phyloP scores from a whole-genome alignment of 23 tunicate species.

The Trididemnum nubilum region DNA sequence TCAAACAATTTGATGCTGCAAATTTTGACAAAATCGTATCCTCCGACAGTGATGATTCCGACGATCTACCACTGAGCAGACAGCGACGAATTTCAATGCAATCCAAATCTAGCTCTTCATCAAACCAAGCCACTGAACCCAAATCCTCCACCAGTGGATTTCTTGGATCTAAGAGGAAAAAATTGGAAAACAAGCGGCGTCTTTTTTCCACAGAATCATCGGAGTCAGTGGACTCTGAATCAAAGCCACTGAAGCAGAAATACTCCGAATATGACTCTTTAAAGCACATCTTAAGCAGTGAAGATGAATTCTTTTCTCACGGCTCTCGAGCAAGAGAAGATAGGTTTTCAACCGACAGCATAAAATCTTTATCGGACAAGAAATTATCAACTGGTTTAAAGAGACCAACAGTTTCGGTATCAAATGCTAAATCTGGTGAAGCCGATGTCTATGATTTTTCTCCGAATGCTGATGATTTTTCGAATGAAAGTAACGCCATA shows the following conservation, averaged over 20 bases:
- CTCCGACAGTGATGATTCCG: conserved; percentile 53
- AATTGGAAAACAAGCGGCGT: conserved; percentile 21
- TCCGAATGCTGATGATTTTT: conserved; percentile 57
- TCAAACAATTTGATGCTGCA: conserved; percentile 22
- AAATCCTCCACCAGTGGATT: not conserved
- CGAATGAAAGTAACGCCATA: conserved; percentile 41
- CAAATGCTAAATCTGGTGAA: not conserved
- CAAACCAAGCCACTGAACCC: not conserved
- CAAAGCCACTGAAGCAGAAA: not conserved
- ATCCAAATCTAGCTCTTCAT: conserved; percentile 2
- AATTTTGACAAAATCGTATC: conserved; percentile 22
- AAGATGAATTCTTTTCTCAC: not conserved
- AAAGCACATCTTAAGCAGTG: conserved; percentile 12
- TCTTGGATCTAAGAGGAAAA: not conserved
- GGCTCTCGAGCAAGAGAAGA: not conserved
- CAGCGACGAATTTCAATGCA: not conserved
- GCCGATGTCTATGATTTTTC: conserved; percentile 84
- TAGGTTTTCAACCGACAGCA: not conserved
- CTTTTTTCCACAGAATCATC: conserved; percentile 42
- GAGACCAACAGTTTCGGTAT: not conserved
- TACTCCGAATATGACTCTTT: not conserved
- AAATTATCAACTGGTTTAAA: not conserved
- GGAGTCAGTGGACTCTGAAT: conserved; percentile 36
- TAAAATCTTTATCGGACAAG: not conserved
- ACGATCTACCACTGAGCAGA: conserved; percentile 39